Percentiles rank a stretch among this genome's conserved stretches.
These are phyloP conservation scores for Drosophila teissieri DNA, from an alignment of 1,140 invertebrate genomes.

Conservation along the genomic window DNA sequence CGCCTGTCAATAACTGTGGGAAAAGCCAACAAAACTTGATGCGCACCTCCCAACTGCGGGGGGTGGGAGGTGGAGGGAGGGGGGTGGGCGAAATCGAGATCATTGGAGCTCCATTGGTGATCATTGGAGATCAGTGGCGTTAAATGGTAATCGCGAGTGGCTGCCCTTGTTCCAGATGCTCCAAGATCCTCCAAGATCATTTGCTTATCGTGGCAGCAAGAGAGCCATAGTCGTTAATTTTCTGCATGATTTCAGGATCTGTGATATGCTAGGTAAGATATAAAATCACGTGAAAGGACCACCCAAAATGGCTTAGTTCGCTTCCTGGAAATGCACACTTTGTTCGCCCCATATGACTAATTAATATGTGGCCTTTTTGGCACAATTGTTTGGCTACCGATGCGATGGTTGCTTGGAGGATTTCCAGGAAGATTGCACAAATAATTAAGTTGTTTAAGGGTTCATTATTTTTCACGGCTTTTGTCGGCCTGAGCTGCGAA, in stretches of 20 bases:
- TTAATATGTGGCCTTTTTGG: constrained; percentile 78
- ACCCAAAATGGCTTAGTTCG: constrained; percentile 47
- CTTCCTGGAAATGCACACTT: constrained; percentile 60
- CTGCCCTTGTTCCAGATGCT: constrained; percentile 14
- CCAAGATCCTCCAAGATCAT: background rate
- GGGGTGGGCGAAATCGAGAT: no score
- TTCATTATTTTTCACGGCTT: constrained; percentile 80
- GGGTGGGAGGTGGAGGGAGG: no score
- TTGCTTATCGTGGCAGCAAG: constrained; percentile 3
- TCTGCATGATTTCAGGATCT: background rate
- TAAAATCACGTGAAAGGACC: constrained; percentile 31
- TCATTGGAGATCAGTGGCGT: constrained; percentile 42
- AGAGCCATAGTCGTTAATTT: constrained; percentile 1
- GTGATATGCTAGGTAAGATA: background rate
- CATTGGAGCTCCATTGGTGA: constrained; percentile 1
- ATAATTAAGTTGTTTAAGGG: constrained; percentile 79
- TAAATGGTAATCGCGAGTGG: constrained; percentile 19
- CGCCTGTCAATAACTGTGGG: constrained; percentile 78
- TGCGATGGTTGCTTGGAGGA: constrained; percentile 19
- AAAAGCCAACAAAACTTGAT: constrained; percentile 76
- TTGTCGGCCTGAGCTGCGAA: constrained; percentile 51
- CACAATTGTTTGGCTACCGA: constrained; percentile 78
- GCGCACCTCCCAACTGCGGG: constrained; percentile 13
- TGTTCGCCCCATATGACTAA: constrained; percentile 50
- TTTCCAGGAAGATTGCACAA: constrained; percentile 72